A percentile compares a stretch with the other conserved stretches of the same genome.
Evolutionary conservation across 2,113 vertebrate species (phyloP).

Genomic region (Proteles cristata): DNA sequence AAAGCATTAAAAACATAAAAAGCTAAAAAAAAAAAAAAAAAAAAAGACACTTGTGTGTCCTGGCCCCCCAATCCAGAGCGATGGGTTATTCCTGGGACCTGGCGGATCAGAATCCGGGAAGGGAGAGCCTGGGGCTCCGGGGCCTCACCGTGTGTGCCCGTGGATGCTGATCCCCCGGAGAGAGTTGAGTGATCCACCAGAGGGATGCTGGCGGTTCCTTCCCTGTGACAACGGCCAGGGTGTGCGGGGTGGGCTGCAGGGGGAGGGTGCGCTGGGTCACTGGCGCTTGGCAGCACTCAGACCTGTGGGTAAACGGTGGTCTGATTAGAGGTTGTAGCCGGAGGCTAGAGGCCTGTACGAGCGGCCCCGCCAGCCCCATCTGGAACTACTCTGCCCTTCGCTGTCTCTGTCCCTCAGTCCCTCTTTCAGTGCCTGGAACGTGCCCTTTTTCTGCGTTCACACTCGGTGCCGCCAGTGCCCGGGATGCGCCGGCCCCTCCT

Average conservation of each 20-base stretch:
- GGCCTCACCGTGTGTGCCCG: not conserved
- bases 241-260: not conserved
- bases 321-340: not conserved
- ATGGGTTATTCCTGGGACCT: not conserved
- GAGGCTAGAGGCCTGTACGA: not conserved
- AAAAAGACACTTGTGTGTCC: not conserved
- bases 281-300: not conserved
- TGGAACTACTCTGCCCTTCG: not conserved
- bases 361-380: not conserved
- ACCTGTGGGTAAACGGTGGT: not conserved
- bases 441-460: not conserved
- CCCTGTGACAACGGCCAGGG: not conserved
- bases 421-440: not conserved
- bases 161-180: not conserved
- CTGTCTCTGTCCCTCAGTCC: not conserved
- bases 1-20: conserved; percentile 38
- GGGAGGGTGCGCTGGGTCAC: not conserved
- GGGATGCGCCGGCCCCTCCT: not conserved
- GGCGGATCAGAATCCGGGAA: not conserved
- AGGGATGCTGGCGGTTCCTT: too few species aligned
- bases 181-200: not conserved
- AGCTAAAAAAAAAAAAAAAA: conserved; percentile 12
- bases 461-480: not conserved
- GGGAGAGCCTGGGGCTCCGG: not conserved
- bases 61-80: not conserved